phyloP scores from a whole-genome alignment of 2,888 invertebrate species.

The Apamea sordens region DNA sequence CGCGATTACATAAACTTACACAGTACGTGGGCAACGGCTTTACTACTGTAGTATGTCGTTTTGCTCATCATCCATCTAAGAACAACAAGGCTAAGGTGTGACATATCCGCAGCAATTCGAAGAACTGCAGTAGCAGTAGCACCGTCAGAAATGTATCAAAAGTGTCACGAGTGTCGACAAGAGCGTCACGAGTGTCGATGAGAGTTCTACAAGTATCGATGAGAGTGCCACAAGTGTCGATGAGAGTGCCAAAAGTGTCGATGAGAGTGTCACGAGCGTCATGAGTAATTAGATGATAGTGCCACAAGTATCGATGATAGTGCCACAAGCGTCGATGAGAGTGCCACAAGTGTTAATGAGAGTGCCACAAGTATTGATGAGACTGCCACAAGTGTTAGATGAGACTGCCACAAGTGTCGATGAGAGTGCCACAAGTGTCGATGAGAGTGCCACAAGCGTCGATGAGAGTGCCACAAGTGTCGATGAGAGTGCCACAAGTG shows the following conservation, averaged over 20 bases:
- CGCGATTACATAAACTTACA: slow-evolving; percentile 16
- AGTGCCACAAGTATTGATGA: too few relatives aligned
- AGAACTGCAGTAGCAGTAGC: not conserved
- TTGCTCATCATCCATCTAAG: not conserved
- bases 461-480: not conserved
- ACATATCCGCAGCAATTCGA: not conserved
- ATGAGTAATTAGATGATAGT: too few relatives aligned
- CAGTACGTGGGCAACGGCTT: not conserved
- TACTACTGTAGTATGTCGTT: not conserved
- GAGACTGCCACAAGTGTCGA: too few relatives aligned
- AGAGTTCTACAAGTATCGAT: not conserved
- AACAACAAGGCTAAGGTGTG: not conserved
- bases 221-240: too few relatives aligned
- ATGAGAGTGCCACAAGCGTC: not conserved
- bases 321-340: not conserved
- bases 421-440: not conserved
- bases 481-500: not conserved
- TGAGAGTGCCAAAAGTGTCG: too few relatives aligned
- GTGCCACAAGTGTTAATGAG: not conserved
- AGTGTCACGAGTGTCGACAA: not conserved
- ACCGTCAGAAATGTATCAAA: not conserved
- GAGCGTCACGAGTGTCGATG: not conserved
- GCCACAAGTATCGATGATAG: not conserved
- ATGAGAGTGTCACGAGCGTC: not conserved
- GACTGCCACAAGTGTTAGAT: not conserved